Evolutionary conservation across 1,140 invertebrate species (phyloP).

Genomic region (Trachymyrmex cornetzi): DNA sequence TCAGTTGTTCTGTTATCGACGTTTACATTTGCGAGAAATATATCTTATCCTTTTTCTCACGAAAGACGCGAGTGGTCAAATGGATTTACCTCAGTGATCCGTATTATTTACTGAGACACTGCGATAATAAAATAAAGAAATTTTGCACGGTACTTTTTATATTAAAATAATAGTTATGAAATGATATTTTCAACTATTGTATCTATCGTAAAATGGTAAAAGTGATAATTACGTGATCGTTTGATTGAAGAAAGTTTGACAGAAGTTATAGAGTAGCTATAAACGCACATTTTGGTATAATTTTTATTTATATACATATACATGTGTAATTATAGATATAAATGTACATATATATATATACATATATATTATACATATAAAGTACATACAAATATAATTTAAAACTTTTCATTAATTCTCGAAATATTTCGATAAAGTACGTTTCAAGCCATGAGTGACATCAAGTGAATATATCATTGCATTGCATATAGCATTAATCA

Average conservation of each 20-base stretch:
- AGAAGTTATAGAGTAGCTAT: not conserved
- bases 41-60: slow-evolving; percentile 46
- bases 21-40: slow-evolving; percentile 61
- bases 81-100: slow-evolving; percentile 52
- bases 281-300: not conserved
- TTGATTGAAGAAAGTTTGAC: too few relatives aligned
- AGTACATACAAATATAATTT: not conserved
- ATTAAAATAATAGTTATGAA: slow-evolving; percentile 5
- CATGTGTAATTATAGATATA: not conserved
- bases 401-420: slow-evolving; percentile 43
- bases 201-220: not conserved
- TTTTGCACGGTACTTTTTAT: not conserved
- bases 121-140: slow-evolving; percentile 33
- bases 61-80: slow-evolving; percentile 36
- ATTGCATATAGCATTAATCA: slow-evolving; percentile 43
- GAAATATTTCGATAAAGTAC: slow-evolving; percentile 43
- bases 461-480: slow-evolving; percentile 49
- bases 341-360: not conserved
- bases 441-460: not conserved
- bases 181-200: not conserved
- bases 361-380: not conserved
- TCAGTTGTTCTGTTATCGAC: slow-evolving; percentile 64
- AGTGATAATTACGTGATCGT: too few relatives aligned
- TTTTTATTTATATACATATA: not conserved
- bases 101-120: slow-evolving; percentile 48